Percentiles rank a stretch among this genome's conserved stretches.
Conservation (phyloP, 2,888 invertebrate genomes). For the Melipona beecheii region DNA sequence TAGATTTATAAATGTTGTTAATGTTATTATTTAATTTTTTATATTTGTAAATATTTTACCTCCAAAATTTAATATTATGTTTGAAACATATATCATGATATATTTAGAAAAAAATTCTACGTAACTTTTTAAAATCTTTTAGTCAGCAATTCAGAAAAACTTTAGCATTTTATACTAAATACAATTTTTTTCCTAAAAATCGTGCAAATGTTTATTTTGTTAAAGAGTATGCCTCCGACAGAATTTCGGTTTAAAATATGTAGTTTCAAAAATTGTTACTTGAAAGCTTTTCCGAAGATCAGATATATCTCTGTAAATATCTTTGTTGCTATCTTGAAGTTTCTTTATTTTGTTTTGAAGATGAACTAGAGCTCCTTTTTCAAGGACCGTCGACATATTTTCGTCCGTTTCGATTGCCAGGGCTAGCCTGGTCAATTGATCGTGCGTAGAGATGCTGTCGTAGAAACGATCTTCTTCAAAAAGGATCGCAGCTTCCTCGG, state of each 20-base stretch:
- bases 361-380: constrained; percentile 67
- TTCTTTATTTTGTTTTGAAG: constrained; percentile 75
- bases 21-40: too few species aligned
- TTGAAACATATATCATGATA: too few species aligned
- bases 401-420: constrained; percentile 76
- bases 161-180: too few species aligned
- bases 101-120: too few species aligned
- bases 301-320: constrained; percentile 75
- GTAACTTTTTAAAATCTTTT: too few species aligned
- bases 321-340: constrained; percentile 72
- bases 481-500: constrained; percentile 59
- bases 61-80: too few species aligned
- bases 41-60: too few species aligned
- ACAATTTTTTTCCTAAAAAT: too few species aligned
- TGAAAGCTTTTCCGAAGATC: constrained; percentile 75
- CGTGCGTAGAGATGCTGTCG: constrained; percentile 71
- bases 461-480: constrained; percentile 74
- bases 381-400: constrained; percentile 35
- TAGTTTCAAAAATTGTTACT: constrained; percentile 58
- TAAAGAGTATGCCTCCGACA: too few species aligned
- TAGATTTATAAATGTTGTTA: too few species aligned
- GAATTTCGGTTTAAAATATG: neutral
- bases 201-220: neutral
- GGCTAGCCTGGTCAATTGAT: constrained; percentile 76
- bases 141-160: too few species aligned